Percentiles rank a stretch among this genome's conserved stretches.
phyloP scores from a whole-genome alignment of 2,888 invertebrate genomes.

The Coecobrya sp. region DNA sequence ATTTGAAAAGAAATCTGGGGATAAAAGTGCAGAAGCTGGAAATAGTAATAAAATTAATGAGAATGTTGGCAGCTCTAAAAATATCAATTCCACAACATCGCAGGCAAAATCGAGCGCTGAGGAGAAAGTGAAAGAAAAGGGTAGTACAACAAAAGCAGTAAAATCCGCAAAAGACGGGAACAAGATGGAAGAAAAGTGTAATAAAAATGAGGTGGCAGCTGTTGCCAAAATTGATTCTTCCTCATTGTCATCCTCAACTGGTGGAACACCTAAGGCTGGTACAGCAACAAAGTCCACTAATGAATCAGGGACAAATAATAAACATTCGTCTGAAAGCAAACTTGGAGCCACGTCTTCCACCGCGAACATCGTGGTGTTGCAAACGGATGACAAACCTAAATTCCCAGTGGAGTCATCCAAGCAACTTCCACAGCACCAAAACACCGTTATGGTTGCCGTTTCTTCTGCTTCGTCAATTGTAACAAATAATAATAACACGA shows the following conservation, averaged over 20 bases:
- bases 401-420: conserved; percentile 61
- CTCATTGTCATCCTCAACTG: conserved; percentile 1
- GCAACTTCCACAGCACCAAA: conserved; percentile 3
- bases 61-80: conserved; percentile 6
- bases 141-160: not conserved
- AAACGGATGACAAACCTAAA: conserved; percentile 64
- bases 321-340: conserved; percentile 47
- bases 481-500: not conserved
- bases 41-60: conserved; percentile 26
- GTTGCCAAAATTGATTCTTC: conserved; percentile 63
- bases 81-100: not conserved
- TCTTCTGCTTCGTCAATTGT: conserved; percentile 20
- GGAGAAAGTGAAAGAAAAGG: conserved; percentile 72
- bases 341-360: conserved; percentile 9
- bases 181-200: conserved; percentile 31
- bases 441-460: conserved; percentile 51
- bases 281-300: conserved; percentile 55
- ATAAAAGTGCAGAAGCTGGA: conserved; percentile 64
- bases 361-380: conserved; percentile 33
- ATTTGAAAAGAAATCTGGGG: conserved; percentile 83
- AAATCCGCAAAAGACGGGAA: conserved; percentile 53
- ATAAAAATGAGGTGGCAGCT: conserved; percentile 30
- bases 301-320: conserved; percentile 49
- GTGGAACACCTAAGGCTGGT: conserved; percentile 12
- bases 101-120: conserved; percentile 7